Evolutionary conservation across 2,113 vertebrate species (phyloP), one percentile per base, ranked within the genome.

Genomic region (Columba janthina): DNA sequence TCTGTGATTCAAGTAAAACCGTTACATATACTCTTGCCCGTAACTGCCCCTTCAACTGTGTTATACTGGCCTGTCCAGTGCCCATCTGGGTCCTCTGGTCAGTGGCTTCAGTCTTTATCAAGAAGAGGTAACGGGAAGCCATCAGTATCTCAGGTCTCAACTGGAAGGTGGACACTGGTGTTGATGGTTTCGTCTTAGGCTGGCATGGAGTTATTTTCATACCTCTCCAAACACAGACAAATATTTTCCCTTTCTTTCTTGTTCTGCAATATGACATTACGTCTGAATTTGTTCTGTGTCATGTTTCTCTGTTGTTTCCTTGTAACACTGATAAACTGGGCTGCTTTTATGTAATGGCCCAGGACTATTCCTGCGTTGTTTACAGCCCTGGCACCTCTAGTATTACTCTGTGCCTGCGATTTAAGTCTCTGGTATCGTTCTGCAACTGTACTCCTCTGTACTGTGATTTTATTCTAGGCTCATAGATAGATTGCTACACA

Each of bases 121-220:
- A 40, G 46, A 60, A 7, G 13, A 64, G 18, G 50, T 9, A 3
- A 18, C 19, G 21, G 57, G 46, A 46, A 80, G 31, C 42, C 15
- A 60, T 50, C 15, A 69, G n/a, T 18, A 56, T 48, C 44, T 58
- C 1, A 0, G 19, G 10, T 57, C 34, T 62, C 0, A 2, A 9
- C 25, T 50, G 61, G 51, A 53, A 60, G 38, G 46, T 40, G 36
- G 42, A 42, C 29, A 34, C 25, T 60, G 20, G 22, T 1, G 0
- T 18, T 25, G 10, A 34, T 32, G 14, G 25, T 48, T 86, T 61
- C 3, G 4, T 80, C 31, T 56, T 31, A n/a, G n/a, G 9, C 25
- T 74, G 61, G 8, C 25, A 48, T 79, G 29, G 28, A 8, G n/a
- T 60, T 91, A 12, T 73, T 61, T 50, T 78, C 40, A 9, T 73